These are phyloP conservation scores for Poeciliopsis prolifica DNA, from an alignment of 2,113 vertebrate genomes.

Conservation along the genomic window DNA sequence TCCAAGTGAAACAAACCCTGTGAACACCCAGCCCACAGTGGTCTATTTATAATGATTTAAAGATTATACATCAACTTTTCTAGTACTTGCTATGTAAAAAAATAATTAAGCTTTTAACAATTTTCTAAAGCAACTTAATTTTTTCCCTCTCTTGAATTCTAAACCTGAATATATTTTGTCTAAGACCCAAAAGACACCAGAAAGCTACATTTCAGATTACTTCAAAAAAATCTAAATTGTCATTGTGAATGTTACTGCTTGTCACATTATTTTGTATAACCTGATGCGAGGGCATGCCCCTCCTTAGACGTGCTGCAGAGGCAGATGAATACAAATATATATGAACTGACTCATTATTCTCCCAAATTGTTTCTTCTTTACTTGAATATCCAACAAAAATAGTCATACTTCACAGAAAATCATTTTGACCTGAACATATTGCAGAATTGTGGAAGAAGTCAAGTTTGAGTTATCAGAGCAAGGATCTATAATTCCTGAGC, in stretches of 20 bases:
- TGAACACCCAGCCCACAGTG: constrained; percentile 26
- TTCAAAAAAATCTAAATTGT: neutral
- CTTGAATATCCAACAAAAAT: constrained; percentile 29
- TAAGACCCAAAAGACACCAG: neutral
- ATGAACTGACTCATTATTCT: constrained; percentile 7
- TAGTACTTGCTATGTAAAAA: neutral
- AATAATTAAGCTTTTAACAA: neutral
- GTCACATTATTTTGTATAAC: constrained; percentile 3
- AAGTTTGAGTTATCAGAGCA: constrained; percentile 40
- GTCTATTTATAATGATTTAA: constrained; percentile 7
- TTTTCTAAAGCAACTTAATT: constrained; percentile 11
- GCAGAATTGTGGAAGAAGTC: constrained; percentile 30
- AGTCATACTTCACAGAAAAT: constrained; percentile 19
- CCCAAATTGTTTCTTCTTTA: constrained; percentile 11
- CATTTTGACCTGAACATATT: constrained; percentile 39
- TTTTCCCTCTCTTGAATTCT: neutral
- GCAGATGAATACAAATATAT: constrained; percentile 1
- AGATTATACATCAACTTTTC: neutral
- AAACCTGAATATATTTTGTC: constrained; percentile 5
- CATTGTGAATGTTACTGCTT: constrained; percentile 12
- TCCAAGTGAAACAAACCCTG: constrained; percentile 23
- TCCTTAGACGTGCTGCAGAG: constrained; percentile 1
- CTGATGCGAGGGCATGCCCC: constrained; percentile 19
- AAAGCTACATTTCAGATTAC: constrained; percentile 1
- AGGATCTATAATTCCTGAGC: constrained; percentile 80